Evolutionary conservation across 2,113 vertebrate species (phyloP), one percentile per base, ranked within the genome.

Genomic region (Gobius niger): DNA sequence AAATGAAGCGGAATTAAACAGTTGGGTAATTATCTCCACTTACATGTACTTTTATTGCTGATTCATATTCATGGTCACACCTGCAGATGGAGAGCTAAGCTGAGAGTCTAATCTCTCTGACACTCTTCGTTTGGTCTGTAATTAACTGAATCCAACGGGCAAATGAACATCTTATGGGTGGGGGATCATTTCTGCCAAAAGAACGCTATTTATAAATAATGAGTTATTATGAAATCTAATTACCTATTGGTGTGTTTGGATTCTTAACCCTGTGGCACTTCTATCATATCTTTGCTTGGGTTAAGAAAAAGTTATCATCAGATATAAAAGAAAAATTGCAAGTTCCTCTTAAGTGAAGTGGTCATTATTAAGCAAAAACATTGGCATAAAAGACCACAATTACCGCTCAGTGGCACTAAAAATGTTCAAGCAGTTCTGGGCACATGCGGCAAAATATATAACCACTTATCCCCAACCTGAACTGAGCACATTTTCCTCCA

Each of bases 61-160:
- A 60, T 78, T 9, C 57, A 49, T 75, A 47, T 75, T 75, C 7
- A 52, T 44, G 0, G 8, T 12, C 56, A 3, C 1, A 5, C 44
- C 4, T 7, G 6, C 61, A 61, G 19, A 75, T 44, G 18, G 44
- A 7, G 42, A 47, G 14, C 47, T 69, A 42, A 66, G 62, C 9
- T 8, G 18, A 56, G 47, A 6, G 44, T 66, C 65, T 75, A 68
- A 72, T 82, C 63, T 79, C 53, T 70, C 47, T 14, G 67, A 49
- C 60, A 76, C 70, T 65, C 76, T 76, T 76, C 59, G 70, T 79
- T 76, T 67, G 11, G 6, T 51, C 46, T 67, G 50, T 65, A 70
- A 82, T 76, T 76, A 76, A 68, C 42, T 70, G 47, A 62, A 75
- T 69, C 65, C 46, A 40, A 75, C 65, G 49, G 56, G 72, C 47